phyloP scores from a whole-genome alignment of 2,888 invertebrate species.

The Tinea semifulvella region DNA sequence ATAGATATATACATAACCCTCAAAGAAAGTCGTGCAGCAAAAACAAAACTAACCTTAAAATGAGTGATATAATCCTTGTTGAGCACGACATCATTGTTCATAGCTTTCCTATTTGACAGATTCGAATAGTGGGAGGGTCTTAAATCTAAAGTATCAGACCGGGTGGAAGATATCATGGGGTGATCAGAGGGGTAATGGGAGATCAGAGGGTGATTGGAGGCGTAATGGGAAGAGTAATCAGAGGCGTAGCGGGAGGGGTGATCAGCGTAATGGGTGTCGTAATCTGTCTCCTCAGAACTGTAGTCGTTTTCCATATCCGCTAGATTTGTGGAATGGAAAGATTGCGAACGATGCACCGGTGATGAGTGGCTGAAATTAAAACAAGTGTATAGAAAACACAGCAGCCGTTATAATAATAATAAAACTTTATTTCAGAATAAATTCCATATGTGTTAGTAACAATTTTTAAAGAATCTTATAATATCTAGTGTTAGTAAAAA shows the following conservation, averaged over 20 bases:
- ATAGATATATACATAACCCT: no score
- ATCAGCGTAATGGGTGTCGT: slow-evolving; percentile 24
- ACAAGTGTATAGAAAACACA: no score
- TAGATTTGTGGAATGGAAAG: slow-evolving; percentile 58
- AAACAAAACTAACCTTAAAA: slow-evolving; percentile 35
- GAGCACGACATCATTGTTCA: slow-evolving; percentile 41
- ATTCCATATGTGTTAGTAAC: no score
- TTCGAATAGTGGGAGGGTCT: slow-evolving; percentile 29
- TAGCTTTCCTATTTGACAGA: slow-evolving; percentile 29
- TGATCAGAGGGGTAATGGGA: slow-evolving; percentile 33
- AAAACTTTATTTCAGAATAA: no score
- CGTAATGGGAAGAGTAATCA: slow-evolving; percentile 40
- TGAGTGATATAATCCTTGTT: slow-evolving; percentile 42
- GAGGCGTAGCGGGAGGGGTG: slow-evolving; percentile 44
- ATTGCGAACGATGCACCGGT: slow-evolving; percentile 59
- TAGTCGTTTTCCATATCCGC: slow-evolving; percentile 44
- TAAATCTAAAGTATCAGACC: slow-evolving; percentile 47
- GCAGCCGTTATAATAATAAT: no score
- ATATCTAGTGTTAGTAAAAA: no score
- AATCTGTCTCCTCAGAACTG: slow-evolving; percentile 50
- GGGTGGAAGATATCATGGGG: slow-evolving; percentile 52
- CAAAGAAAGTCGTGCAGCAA: no score
- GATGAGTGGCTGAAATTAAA: slow-evolving; percentile 49
- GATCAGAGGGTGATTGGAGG: neutral
- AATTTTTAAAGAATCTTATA: no score